phyloP scores from a whole-genome alignment of 2,113 vertebrate species.

The Engraulis encrasicolus region DNA sequence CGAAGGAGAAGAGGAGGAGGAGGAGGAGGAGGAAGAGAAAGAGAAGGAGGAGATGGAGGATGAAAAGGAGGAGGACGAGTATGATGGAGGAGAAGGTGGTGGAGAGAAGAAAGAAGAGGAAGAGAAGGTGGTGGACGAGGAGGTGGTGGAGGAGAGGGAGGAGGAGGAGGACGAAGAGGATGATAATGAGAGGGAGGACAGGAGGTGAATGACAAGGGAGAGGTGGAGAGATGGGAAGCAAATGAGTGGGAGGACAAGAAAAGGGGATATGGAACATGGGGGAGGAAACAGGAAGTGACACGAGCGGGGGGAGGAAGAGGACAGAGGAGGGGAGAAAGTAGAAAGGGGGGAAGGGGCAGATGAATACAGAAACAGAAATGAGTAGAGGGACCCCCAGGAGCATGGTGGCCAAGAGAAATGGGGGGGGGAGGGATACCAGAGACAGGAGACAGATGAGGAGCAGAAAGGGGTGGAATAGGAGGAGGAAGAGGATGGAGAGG shows the following conservation, averaged over 20 bases:
- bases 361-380: too few species aligned
- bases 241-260: conserved; percentile 61
- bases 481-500: neutral
- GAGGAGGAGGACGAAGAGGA: conserved; percentile 60
- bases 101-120: conserved; percentile 43
- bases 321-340: too few species aligned
- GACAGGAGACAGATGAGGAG: neutral
- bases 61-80: conserved; percentile 27
- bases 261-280: too few species aligned
- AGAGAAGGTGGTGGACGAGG: neutral
- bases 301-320: too few species aligned
- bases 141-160: conserved; percentile 60
- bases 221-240: conserved; percentile 64
- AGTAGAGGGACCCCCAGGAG: too few species aligned
- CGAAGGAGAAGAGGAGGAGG: neutral
- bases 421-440: neutral
- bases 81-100: conserved; percentile 68
- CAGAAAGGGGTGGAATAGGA: neutral
- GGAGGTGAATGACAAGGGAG: neutral
- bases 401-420: neutral
- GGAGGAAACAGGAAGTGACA: too few species aligned
- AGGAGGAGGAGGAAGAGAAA: neutral
- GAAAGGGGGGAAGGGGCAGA: too few species aligned
- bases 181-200: conserved; percentile 46
- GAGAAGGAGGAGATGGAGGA: neutral